phyloP scores from a whole-genome alignment of 2,113 vertebrate genomes.

The Cromileptes altivelis region DNA sequence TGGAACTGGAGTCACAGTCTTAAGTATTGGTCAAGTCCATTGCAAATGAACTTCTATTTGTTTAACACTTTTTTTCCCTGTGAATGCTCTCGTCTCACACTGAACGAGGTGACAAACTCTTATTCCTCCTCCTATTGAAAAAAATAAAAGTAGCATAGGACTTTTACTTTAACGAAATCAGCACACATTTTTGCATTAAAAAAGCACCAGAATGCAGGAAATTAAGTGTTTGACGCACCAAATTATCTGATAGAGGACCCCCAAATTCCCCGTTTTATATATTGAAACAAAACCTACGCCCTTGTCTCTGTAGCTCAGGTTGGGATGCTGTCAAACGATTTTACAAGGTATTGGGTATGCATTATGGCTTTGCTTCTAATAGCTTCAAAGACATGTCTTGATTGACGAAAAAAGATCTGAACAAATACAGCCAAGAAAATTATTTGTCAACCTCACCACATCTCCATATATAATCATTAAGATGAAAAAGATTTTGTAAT shows the following conservation, averaged over 20 bases:
- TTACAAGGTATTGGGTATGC: not conserved
- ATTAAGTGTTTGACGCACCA: too few species aligned
- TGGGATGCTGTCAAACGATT: not conserved
- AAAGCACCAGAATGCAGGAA: too few species aligned
- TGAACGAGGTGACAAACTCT: not conserved
- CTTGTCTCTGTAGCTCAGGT: not conserved
- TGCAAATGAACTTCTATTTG: not conserved
- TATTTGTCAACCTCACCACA: not conserved
- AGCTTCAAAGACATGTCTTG: not conserved
- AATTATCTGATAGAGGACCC: too few species aligned
- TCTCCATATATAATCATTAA: not conserved
- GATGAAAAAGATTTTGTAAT: not conserved
- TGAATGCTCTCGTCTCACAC: not conserved
- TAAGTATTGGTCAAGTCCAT: not conserved
- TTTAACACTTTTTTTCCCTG: not conserved
- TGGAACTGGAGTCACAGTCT: not conserved
- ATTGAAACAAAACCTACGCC: too few species aligned
- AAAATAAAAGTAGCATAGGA: too few species aligned
- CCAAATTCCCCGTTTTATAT: too few species aligned
- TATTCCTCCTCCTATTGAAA: too few species aligned
- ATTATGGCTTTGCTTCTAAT: not conserved
- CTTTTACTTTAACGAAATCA: too few species aligned
- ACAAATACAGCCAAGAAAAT: conserved; percentile 12
- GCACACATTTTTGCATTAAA: too few species aligned
- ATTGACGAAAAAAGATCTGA: not conserved